Base-by-base conservation (phyloP, 2,113 vertebrate species). In the Proterorhinus semilunaris region DNA sequence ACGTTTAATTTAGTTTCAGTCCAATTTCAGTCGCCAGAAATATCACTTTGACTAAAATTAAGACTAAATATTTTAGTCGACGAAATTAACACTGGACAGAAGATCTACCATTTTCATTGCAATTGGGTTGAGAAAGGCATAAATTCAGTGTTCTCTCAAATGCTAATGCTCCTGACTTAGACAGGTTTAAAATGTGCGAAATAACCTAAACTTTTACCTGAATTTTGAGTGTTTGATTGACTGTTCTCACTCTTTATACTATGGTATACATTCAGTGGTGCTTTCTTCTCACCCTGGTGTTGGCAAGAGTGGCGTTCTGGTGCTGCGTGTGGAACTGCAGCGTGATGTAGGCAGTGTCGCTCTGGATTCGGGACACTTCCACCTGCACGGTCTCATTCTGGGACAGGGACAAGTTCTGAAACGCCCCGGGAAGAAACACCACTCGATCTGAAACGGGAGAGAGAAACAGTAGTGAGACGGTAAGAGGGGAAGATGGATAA, bases 291-390 rank as follows among this genome's bases (percentile, higher is more conserved):
- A 98, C 97, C 93, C 90, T 91, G 69, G 84, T 88, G 83, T 95
- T 95, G 42, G 96, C 96, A 49, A 98, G 72, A 0, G 95, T 95
- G 71, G 93, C 90, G 67, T 96, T 94, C 47, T 16, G 89, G 62
- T 91, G 88, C 82, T 94, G 96, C 1, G 95, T 93, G 81, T 98
- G 97, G 69, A 96, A 93, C 90, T 98, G 97, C 83, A 98, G 92
- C 8, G 94, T 87, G 80, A 98, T 27, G 46, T 94, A 94, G 12
- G 95, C 86, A 6, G 93, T 91, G 0, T 94, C 94, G 27, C 83
- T 57, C 7, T 91, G 91, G 72, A 99, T 94, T 59, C 90, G 81
- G 74, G 88, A 92, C 80, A 95, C 87, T 16, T 94, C 66, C 2
- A 92, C 95, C 86, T 95, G 94, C 66, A 94, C 90, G 0, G 94